Percentiles rank a stretch among this genome's conserved stretches.
Conservation (phyloP, 2,888 invertebrate species). For the Ichneumon xanthorius region DNA sequence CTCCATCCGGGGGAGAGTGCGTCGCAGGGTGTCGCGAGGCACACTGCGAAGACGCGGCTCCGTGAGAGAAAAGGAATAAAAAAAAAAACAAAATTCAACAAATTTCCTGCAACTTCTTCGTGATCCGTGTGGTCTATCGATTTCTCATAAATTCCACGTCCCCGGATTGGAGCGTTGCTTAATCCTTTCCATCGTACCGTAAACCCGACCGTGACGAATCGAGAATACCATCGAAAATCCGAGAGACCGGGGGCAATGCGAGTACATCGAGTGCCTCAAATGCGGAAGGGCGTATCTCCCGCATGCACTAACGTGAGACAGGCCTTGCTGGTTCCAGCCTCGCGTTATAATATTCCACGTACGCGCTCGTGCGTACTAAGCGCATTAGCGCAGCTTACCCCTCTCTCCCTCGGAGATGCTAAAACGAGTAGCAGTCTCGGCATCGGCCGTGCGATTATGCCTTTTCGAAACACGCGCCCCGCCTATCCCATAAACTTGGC, state of each 20-base stretch:
- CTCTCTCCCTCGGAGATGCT: neutral
- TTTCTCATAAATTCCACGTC: neutral
- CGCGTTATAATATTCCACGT: constrained; percentile 24
- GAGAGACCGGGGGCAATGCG: neutral
- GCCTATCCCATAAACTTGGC: constrained; percentile 50
- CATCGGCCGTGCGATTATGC: constrained; percentile 17
- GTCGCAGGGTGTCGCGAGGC: neutral
- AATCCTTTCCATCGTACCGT: neutral
- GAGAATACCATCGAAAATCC: neutral
- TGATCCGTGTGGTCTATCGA: neutral
- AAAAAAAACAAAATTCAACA: neutral
- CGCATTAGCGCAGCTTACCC: constrained; percentile 17
- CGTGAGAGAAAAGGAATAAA: too few relatives aligned
- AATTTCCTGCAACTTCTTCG: neutral
- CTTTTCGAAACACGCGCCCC: constrained; percentile 45
- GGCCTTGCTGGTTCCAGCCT: too few relatives aligned
- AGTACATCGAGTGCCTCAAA: too few relatives aligned
- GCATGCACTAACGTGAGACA: too few relatives aligned
- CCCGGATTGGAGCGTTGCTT: neutral
- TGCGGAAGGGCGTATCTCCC: too few relatives aligned
- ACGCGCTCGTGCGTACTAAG: constrained; percentile 20
- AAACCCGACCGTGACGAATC: neutral
- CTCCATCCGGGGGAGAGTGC: neutral
- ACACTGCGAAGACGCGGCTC: too few relatives aligned
- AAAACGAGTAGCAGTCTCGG: constrained; percentile 30